Evolutionary conservation across 1,140 invertebrate genomes (phyloP), one percentile per base, ranked within the genome.

Genomic region (Zaprionus davidi): DNA sequence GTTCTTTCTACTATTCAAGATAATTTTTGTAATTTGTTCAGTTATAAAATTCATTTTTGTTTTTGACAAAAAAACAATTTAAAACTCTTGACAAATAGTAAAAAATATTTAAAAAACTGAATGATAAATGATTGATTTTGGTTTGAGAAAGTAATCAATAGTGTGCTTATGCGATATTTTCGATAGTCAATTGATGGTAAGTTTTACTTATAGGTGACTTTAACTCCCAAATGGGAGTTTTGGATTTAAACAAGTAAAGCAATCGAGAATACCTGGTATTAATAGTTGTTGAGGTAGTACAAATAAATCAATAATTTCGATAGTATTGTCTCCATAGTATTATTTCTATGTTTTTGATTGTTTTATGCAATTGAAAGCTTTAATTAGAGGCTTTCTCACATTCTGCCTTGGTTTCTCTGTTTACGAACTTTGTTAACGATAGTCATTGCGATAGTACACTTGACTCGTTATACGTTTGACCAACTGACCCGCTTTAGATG

Each of bases 341-440:
- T 11, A 3, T 3, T 34, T 46, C n/a, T 5, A 5, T 41, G n/a
- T 0, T 31, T 5, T 5, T 41, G 5, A 44, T n/a, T 17, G 15
- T 44, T 4, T 12, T 12, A 13, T 3, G n/a, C 41, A 17, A 11
- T 1, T 9, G 0, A n/a, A 13, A 38, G 3, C 36, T 38, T 38
- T 15, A 44, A 44, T 44, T 44, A 38, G 36, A 15, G 7, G 36
- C 36, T 44, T 44, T 44, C n/a, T 44, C n/a, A 17, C n/a, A 7
- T 17, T 2, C 6, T 44, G 15, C 6, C 15, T n/a, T 44, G 15
- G 5, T 2, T 44, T 44, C 5, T n/a, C 6, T 7, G 15, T 44
- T 44, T n/a, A 34, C 31, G 41, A 17, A n/a, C 41, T 44, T n/a
- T 44, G n/a, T 17, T 46, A 46, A 17, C 46, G 46, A 51, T 51